These are phyloP conservation scores for Nibea coibor DNA, from an alignment of 2,113 vertebrate genomes.

Conservation along the genomic window DNA sequence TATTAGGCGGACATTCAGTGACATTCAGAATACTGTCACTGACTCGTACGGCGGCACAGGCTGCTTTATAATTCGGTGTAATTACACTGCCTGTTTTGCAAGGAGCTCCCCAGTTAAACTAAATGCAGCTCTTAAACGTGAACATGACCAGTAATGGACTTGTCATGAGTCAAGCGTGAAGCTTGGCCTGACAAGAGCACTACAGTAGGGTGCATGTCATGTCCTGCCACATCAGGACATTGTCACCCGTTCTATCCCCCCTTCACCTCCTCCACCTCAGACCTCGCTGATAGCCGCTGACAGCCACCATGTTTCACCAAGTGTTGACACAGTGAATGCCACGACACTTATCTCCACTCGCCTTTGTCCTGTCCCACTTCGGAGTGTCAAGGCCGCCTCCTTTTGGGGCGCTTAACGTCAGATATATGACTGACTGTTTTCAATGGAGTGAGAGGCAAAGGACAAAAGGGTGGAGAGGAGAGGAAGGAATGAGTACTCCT, in stretches of 20 bases:
- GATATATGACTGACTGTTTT: slow-evolving; percentile 77
- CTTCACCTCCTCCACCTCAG: slow-evolving; percentile 29
- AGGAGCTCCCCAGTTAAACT: slow-evolving; percentile 25
- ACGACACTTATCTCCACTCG: slow-evolving; percentile 70
- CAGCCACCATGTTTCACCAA: slow-evolving; percentile 76
- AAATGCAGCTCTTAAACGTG: slow-evolving; percentile 35
- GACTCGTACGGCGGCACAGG: slow-evolving; percentile 29
- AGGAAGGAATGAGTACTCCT: slow-evolving; percentile 31
- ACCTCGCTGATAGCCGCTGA: slow-evolving; percentile 69
- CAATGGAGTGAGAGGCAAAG: slow-evolving; percentile 39
- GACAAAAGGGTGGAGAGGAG: slow-evolving; percentile 51
- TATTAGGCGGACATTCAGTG: slow-evolving; percentile 45
- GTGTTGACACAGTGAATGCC: slow-evolving; percentile 72
- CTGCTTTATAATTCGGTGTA: slow-evolving; percentile 45
- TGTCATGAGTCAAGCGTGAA: slow-evolving; percentile 66
- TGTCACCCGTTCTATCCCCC: slow-evolving; percentile 44
- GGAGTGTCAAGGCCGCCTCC: slow-evolving; percentile 65
- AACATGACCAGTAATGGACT: slow-evolving; percentile 69
- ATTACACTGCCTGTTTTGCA: slow-evolving; percentile 55
- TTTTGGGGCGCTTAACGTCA: slow-evolving; percentile 55
- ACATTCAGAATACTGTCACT: slow-evolving; percentile 47
- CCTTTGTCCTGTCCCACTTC: slow-evolving; percentile 65
- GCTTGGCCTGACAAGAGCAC: slow-evolving; percentile 58
- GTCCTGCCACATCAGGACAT: slow-evolving; percentile 69
- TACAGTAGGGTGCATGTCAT: slow-evolving; percentile 76